These are phyloP conservation scores for Hemaris fuciformis DNA, from an alignment of 2,888 invertebrate genomes.

Conservation along the genomic window DNA sequence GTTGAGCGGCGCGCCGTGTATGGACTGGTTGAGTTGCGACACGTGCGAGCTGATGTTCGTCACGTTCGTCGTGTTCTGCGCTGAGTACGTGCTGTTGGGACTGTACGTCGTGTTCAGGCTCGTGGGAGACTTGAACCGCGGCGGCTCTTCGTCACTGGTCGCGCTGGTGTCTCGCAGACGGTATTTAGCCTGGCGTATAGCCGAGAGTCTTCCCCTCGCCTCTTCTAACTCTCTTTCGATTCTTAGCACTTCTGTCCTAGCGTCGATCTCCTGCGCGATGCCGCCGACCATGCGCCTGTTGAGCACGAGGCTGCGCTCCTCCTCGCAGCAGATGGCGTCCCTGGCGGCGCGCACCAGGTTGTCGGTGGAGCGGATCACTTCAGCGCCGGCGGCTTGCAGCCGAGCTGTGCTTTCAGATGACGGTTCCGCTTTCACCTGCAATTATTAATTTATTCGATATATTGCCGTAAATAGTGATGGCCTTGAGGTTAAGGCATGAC, in stretches of 20 bases:
- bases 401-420: conserved; percentile 96
- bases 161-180: conserved; percentile 85
- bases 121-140: conserved; percentile 45
- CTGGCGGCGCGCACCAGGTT: conserved; percentile 97
- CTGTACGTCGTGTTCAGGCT: conserved; percentile 72
- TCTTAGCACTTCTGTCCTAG: conserved; percentile 92
- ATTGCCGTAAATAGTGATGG: neutral
- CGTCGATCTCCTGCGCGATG: conserved; percentile 97
- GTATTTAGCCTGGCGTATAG: conserved; percentile 96
- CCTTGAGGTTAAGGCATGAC: too few relatives aligned
- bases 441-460: neutral
- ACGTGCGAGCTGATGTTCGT: conserved; percentile 50
- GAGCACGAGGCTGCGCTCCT: conserved; percentile 94
- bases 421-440: conserved; percentile 95
- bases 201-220: conserved; percentile 93
- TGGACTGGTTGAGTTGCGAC: conserved; percentile 55
- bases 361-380: conserved; percentile 98
- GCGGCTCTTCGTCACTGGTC: conserved; percentile 82
- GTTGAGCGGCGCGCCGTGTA: conserved; percentile 44
- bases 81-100: conserved; percentile 66
- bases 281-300: conserved; percentile 97
- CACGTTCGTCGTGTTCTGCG: conserved; percentile 38
- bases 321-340: conserved; percentile 94
- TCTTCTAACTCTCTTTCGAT: conserved; percentile 97
- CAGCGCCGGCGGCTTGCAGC: conserved; percentile 95